Base-by-base conservation (phyloP, 2,113 vertebrate species). In the Ptychochromis oligacanthus region DNA sequence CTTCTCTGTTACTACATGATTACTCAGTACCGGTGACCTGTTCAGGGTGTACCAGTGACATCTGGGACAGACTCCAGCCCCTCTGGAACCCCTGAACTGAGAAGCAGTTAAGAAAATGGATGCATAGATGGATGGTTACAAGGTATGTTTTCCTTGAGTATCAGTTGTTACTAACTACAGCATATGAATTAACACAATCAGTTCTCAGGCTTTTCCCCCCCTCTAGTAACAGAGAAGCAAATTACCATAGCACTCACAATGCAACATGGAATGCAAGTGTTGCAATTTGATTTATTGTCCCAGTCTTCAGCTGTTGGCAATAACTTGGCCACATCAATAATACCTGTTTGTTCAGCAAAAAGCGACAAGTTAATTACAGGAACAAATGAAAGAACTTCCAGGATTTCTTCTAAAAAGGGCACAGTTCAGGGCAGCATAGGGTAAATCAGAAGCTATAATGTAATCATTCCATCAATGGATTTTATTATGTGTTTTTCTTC, bases 351-450 rank as follows among this genome's bases (percentile, higher is more conserved):
- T 79, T 88, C 79, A 81, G 76, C 83, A 84, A 43, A 87, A 88
- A 80, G 59, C 17, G 59, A 87, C 81, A 89, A 87, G 83, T 67
- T 88, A 82, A 92, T 91, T 88, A 89, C 62, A 64, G 81, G 77
- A 84, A 89, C 36, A 81, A 83, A 87, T 88, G 60, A 79, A 76
- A 65, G 15, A 78, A 86, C 26, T n/a, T n/a, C n/a, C n/a, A n/a
- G n/a, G n/a, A n/a, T n/a, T 85, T 38, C 54, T 40, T 72, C 31
- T 46, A 26, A 36, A 61, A 36, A 78, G 28, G 74, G 43, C 57
- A 54, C 38, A 49, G 17, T 56, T 77, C 1, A 54, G 34, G 34
- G 10, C 38, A 59, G 15, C 22, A 20, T 31, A 11, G 46, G n/a
- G 57, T 49, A 17, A 17, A 49, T 49, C 46, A 49, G 46, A 17